Evolutionary conservation across 2,888 invertebrate species (phyloP), one percentile per base, ranked within the genome.

Genomic region (Stenolophus ochropezus): DNA sequence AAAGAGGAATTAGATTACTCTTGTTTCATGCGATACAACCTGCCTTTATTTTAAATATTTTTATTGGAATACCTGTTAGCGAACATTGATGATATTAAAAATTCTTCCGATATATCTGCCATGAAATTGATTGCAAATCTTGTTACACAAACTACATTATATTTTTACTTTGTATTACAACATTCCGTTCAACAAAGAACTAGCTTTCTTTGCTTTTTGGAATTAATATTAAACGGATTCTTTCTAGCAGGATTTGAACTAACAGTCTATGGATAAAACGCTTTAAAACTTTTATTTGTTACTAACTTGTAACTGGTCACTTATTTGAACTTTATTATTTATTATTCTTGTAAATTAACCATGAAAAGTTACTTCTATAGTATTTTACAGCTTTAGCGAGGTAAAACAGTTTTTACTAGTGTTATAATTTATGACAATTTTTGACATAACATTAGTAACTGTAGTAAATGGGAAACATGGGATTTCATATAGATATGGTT

Each of bases 61-160:
- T 69, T 69, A 69, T 69, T 69, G 65, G 65, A 69, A 69, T 69
- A 69, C 65, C 65, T 69, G 65, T 69, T 69, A 25, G 33, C 65
- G 27, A 33, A 33, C 65, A 16, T 16, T 33, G 65, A 69, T 33
- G 18, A 33, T 69, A 69, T 69, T 69, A 69, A 69, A 69, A 69
- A 69, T 69, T 69, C 65, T 69, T 69, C 16, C 33, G 6, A 69
- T 69, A 27, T 27, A 33, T 42, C 27, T 69, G n/a, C 33, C 11
- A 11, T 5, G 65, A 33, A 69, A 27, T 56, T 11, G 20, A 18
- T 69, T 69, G 27, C 18, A 33, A 33, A 33, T 69, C n/a, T 61
- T n/a, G 25, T 61, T 61, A 56, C 11, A 21, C 20, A 11, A 56
- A 56, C 56, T 56, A 21, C 56, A 56, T 56, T 56, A 56, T 20